Base-by-base conservation (phyloP, 2,888 invertebrate genomes). In the Oxystoma pomonae region DNA sequence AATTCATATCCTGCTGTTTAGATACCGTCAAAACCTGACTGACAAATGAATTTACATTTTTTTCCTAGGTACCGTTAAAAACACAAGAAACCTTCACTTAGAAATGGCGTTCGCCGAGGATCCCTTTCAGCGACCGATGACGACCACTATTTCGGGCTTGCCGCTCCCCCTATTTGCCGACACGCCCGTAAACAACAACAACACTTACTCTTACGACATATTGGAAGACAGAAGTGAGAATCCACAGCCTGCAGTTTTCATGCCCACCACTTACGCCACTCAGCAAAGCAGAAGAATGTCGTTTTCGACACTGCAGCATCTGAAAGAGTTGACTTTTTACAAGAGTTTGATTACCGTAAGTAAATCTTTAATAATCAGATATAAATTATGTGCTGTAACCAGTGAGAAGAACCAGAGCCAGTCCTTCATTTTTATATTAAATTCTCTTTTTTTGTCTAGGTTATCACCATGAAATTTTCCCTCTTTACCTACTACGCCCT, bases 91-190 rank as follows among this genome's bases (percentile, higher is more conserved):
- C 57, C 63, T 68, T n/a, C 67, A 68, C 57, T 66, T 71, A 19
- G 70, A 71, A 65, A 58, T 71, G 65, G 67, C 69, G 22, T 71
- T 72, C 59, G 68, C 68, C n/a, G 75, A 69, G 56, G 65, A 68
- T 16, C 58, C 62, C 16, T 1, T n/a, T 5, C 59, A 67, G 18
- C 55, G 61, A 19, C 65, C 67, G 0, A 22, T 64, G 3, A 67
- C 67, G 16, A 60, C 51, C 56, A 59, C 59, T n/a, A 64, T 66
- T 20, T 35, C 35, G 12, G 35, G 35, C 35, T 12, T 78, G 20
- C 85, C 85, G 1, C 82, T 82, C 63, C 84, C 86, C 0, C 71
- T 86, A 55, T 86, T 86, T 67, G 81, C 84, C 55, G 85, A 85
- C 70, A 83, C 83, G 0, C 84, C 84, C 1, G 79, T 85, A 0